Conservation (phyloP, 2,113 vertebrate species). For the Psammodynastes pulverulentus region DNA sequence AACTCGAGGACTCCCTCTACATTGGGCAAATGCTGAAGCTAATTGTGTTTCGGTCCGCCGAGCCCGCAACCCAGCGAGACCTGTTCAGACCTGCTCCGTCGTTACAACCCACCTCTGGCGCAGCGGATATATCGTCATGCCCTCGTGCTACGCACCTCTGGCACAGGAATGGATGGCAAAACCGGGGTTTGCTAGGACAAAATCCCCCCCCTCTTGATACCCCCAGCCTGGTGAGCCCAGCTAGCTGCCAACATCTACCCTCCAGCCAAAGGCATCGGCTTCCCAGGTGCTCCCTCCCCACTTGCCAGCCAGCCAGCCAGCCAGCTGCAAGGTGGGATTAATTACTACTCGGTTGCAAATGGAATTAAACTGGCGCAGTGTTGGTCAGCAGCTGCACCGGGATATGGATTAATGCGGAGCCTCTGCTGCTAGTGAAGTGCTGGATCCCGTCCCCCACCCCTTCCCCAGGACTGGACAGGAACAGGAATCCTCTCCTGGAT, state of each 20-base stretch:
- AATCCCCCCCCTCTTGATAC: too few relatives aligned
- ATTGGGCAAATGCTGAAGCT: too few relatives aligned
- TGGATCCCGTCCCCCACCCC: too few relatives aligned
- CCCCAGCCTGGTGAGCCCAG: background rate
- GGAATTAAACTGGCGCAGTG: slow-evolving; percentile 13
- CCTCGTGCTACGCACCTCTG: too few relatives aligned
- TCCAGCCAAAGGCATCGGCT: background rate
- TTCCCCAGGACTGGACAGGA: background rate
- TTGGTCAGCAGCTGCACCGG: slow-evolving; percentile 9
- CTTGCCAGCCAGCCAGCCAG: background rate
- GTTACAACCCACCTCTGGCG: too few relatives aligned
- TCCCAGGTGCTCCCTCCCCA: background rate
- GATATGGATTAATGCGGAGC: slow-evolving; percentile 19
- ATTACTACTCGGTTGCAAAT: slow-evolving; percentile 25
- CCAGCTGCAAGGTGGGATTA: slow-evolving; percentile 7
- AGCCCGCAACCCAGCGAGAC: too few relatives aligned
- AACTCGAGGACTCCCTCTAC: too few relatives aligned
- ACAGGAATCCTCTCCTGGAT: background rate
- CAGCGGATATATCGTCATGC: too few relatives aligned
- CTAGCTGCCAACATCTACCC: background rate
- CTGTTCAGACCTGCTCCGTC: too few relatives aligned
- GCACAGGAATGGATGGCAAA: too few relatives aligned
- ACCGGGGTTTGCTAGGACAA: too few relatives aligned
- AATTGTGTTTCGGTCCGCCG: too few relatives aligned
- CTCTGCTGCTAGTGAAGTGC: background rate